Conservation (phyloP, 2,797 vertebrate genomes). For the Helicolenus hilgendorfi region DNA sequence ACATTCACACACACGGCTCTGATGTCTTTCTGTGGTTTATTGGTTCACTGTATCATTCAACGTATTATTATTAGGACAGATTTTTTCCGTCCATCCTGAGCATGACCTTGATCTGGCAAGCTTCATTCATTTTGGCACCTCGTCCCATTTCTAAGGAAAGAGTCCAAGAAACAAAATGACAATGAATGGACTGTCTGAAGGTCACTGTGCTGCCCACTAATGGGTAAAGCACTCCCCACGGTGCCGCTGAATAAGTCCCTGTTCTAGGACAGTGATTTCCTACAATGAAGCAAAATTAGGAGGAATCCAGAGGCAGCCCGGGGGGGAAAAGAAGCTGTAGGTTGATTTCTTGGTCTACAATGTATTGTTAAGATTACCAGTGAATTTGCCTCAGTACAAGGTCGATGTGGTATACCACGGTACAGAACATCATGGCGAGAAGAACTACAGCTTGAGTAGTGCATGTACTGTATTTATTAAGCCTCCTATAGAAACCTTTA, state of each 20-base stretch:
- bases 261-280: constrained; percentile 79
- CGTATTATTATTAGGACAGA: background rate
- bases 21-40: background rate
- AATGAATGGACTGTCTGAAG: constrained; percentile 78
- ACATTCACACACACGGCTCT: background rate
- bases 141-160: constrained; percentile 37
- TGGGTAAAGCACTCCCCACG: constrained; percentile 71
- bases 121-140: constrained; percentile 30
- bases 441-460: background rate
- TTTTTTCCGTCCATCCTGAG: background rate
- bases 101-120: constrained; percentile 14
- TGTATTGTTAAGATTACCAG: constrained; percentile 30
- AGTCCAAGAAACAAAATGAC: constrained; percentile 65
- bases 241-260: constrained; percentile 67
- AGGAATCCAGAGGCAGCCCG: constrained; percentile 30
- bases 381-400: constrained; percentile 25
- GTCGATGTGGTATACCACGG: background rate
- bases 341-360: constrained; percentile 22
- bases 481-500: background rate
- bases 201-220: constrained; percentile 78
- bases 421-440: background rate
- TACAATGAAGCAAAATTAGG: constrained; percentile 75
- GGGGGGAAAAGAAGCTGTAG: constrained; percentile 13
- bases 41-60: background rate
- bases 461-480: background rate